Evolutionary conservation across 2,113 vertebrate genomes (phyloP).

Genomic region (Empidonax traillii): DNA sequence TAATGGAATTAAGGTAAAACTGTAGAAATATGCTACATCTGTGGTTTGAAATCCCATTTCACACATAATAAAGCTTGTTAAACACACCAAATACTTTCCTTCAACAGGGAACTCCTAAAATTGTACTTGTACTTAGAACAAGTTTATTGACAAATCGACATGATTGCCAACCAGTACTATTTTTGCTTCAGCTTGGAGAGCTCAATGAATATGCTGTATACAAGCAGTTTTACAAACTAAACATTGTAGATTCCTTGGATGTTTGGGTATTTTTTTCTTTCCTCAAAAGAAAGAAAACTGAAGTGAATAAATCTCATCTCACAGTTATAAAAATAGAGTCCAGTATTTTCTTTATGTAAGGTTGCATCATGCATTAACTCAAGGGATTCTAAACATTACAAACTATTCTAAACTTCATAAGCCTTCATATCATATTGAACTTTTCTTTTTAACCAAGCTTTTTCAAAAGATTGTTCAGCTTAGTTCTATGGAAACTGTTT

Average conservation of each 20-base stretch:
- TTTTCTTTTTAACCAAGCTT: neutral
- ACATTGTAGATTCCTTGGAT: neutral
- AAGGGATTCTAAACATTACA: neutral
- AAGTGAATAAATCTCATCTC: neutral
- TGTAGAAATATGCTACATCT: neutral
- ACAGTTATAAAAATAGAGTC: neutral
- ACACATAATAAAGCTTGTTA: neutral
- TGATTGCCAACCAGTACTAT: neutral
- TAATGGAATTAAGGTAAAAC: neutral
- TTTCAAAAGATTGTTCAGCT: neutral
- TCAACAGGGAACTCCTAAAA: neutral
- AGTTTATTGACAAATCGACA: neutral
- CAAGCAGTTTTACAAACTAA: neutral
- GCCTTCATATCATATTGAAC: neutral
- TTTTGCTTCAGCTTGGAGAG: neutral
- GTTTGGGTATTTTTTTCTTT: neutral
- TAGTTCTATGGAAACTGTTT: neutral
- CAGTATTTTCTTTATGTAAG: neutral
- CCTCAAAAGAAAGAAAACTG: neutral
- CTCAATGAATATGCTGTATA: neutral
- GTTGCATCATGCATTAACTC: neutral
- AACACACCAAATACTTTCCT: neutral
- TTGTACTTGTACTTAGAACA: neutral
- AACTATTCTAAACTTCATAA: neutral
- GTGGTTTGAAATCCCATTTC: neutral